Evolutionary conservation across 2,113 vertebrate species (phyloP).

Genomic region (Takifugu flavidus): DNA sequence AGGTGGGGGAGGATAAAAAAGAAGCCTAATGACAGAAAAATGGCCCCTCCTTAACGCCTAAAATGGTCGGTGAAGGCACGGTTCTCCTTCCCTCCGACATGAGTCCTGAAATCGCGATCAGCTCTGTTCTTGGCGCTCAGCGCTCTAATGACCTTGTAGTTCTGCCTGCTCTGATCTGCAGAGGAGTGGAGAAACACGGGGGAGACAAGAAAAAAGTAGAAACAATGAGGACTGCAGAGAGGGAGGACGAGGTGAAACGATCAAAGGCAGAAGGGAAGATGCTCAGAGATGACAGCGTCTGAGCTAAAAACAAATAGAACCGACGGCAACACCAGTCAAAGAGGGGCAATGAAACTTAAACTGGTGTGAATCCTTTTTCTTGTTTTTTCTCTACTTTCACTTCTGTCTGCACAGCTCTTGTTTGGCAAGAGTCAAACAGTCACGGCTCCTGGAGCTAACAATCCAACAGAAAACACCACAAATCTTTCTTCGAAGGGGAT

Average conservation of each 20-base stretch:
- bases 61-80: background rate
- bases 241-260: slow-evolving; percentile 1
- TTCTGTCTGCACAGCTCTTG: background rate
- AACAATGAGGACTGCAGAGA: slow-evolving; percentile 26
- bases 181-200: slow-evolving; percentile 42
- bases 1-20: slow-evolving; percentile 18
- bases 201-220: slow-evolving; percentile 20
- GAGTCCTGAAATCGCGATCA: slow-evolving; percentile 5
- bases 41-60: too few species aligned
- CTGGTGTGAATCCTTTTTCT: background rate
- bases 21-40: background rate
- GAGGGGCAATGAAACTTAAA: background rate
- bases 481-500: background rate
- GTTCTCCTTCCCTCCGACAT: background rate
- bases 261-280: slow-evolving; percentile 1
- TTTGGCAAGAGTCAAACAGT: background rate
- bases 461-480: too few species aligned
- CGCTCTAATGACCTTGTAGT: slow-evolving; percentile 66
- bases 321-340: background rate
- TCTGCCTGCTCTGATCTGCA: slow-evolving; percentile 59
- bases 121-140: slow-evolving; percentile 25
- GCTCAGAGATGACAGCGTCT: slow-evolving; percentile 14
- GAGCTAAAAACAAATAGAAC: slow-evolving; percentile 3
- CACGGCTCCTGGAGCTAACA: too few species aligned
- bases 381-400: background rate